phyloP scores from a whole-genome alignment of 1,140 invertebrate genomes.

The Caenorhabditis briggsae region DNA sequence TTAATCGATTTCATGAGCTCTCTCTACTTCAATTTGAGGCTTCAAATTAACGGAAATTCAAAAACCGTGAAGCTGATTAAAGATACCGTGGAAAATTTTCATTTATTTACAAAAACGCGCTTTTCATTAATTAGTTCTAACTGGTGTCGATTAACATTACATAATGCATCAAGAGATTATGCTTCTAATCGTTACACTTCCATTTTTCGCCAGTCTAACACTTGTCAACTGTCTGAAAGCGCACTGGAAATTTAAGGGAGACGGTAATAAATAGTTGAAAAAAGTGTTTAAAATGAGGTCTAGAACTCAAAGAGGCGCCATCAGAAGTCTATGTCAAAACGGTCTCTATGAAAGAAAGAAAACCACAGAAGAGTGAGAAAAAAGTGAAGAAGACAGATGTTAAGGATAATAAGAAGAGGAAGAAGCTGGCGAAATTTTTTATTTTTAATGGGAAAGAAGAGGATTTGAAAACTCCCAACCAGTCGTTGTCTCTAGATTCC shows the following conservation, averaged over 20 bases:
- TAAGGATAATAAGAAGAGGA: constrained; percentile 9
- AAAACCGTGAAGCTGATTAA: too few species aligned
- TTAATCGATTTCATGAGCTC: too few species aligned
- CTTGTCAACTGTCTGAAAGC: constrained; percentile 20
- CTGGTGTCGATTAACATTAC: background rate
- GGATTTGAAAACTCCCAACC: background rate
- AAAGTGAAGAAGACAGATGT: constrained; percentile 1
- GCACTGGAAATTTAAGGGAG: constrained; percentile 39
- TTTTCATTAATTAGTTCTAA: too few species aligned
- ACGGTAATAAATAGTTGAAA: background rate
- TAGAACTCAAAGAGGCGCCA: background rate
- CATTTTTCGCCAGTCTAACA: constrained; percentile 32
- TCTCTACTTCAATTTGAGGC: too few species aligned
- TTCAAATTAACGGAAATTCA: too few species aligned
- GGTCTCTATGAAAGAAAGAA: background rate
- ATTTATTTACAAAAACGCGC: too few species aligned
- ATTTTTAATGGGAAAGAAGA: constrained; percentile 44
- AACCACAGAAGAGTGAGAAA: constrained; percentile 18
- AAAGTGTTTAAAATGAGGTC: background rate
- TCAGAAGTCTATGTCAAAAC: constrained; percentile 3
- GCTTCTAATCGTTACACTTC: constrained; percentile 17
- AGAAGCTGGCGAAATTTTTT: constrained; percentile 29
- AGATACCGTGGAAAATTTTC: too few species aligned
- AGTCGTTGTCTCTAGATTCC: background rate
- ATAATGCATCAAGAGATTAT: constrained; percentile 12